Base-by-base conservation (phyloP, 2,888 invertebrate species). In the Brachypalpus laphriformis region DNA sequence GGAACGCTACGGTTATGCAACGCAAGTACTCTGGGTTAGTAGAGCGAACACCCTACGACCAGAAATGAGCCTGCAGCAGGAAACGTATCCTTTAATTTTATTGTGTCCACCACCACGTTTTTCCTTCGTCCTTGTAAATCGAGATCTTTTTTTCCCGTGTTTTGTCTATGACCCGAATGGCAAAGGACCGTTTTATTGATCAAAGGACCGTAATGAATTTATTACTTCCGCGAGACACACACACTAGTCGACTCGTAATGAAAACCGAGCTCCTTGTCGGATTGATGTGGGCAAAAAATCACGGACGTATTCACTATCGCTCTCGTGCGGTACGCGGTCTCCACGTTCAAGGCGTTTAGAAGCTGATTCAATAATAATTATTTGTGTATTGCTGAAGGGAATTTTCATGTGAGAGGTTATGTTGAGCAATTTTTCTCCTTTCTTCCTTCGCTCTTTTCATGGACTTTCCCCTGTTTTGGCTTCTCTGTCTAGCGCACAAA, bases 301-400 rank as follows among this genome's bases (percentile, higher is more conserved):
- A 71, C 45, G 59, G 49, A 76, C 61, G 72, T 68, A 34, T 61
- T 63, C 56, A 42, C 37, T 56, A 40, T 37, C 61, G 61, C 18
- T 65, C 28, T 47, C 71, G 65, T 85, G 85, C 80, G 83, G 74
- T 74, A 76, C 59, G 72, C 80, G 63, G 68, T 65, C 56, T 71
- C 76, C 75, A 85, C 85, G 85, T 85, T 85, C 75, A 81, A 85
- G 85, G 85, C 80, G 85, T 85, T 85, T 85, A 81, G 85, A 81
- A 47, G 85, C 85, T 85, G 85, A 85, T 85, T 85, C 76, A 85
- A 85, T 85, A 85, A 81, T 85, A 85, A 81, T 85, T 76, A 81
- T 80, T 85, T 75, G 85, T 85, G 85, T 83, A 83, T 78, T 68
- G 83, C 83, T 83, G 57, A 81, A 85, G 81, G 85, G 81, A 85